A percentile compares a stretch with the other conserved stretches of the same genome.
Conservation (phyloP, 2,888 invertebrate genomes). For the Odontocolon sp. region DNA sequence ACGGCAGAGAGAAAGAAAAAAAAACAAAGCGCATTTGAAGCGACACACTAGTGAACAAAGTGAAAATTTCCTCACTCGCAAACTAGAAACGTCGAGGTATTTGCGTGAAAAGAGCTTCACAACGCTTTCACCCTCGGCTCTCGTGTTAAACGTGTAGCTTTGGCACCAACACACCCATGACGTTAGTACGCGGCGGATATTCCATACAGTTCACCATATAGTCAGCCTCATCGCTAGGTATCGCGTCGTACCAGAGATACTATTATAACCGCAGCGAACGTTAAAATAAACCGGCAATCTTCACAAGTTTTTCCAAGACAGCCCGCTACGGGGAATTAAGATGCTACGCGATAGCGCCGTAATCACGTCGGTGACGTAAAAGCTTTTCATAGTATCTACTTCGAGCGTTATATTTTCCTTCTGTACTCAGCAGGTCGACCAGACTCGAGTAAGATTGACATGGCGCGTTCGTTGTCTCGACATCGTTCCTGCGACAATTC, state of each 20-base stretch:
- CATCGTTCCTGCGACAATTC: conserved; percentile 3
- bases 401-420: conserved; percentile 2
- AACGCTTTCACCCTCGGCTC: conserved; percentile 26
- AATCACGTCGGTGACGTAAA: conserved; percentile 46
- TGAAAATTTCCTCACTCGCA: conserved; percentile 35
- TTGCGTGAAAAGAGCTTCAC: conserved; percentile 30
- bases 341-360: conserved; percentile 46
- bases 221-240: no score
- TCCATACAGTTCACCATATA: not conserved
- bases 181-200: conserved; percentile 19
- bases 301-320: conserved; percentile 30
- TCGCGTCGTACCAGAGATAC: conserved; percentile 13
- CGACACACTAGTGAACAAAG: conserved; percentile 24
- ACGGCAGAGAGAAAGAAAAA: conserved; percentile 12
- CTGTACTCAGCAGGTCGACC: no score
- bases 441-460: conserved; percentile 6
- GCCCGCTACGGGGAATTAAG: conserved; percentile 38
- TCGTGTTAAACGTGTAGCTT: conserved; percentile 25
- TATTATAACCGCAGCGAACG: conserved; percentile 23
- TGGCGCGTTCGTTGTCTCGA: not conserved
- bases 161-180: conserved; percentile 4
- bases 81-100: conserved; percentile 23
- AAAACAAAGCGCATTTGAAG: conserved; percentile 1
- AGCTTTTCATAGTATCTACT: conserved; percentile 37
- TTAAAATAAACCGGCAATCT: conserved; percentile 44